Evolutionary conservation across 2,797 vertebrate species (phyloP), one percentile per base, ranked within the genome.

Genomic region (Telmatherina bonti): DNA sequence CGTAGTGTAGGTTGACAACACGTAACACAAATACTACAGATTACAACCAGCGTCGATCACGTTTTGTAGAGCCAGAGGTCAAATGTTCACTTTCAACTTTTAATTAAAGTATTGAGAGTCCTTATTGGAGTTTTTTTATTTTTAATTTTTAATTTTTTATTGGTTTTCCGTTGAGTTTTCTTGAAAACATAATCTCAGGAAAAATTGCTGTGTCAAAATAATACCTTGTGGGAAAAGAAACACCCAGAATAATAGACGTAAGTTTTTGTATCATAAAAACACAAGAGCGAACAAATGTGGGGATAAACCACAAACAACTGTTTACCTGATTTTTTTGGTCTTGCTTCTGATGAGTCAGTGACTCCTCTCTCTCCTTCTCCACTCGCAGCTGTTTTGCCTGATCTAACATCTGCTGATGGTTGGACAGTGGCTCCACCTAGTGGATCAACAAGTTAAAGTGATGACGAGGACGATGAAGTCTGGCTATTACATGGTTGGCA

Each of bases 401-500:
- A 62, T 99, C 96, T 88, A 99, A 94, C 97, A 99, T 97, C 82
- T 90, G 93, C 70, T 96, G 96, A 93, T 99, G 96, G 93, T 95
- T 98, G 93, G 96, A 95, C 92, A 99, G 96, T 20, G 96, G 94
- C 94, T 99, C 98, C 95, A 99, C 98, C 98, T 99, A 93, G 92
- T 94, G 95, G 93, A 91, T 83, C 68, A 20, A 85, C 41, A 67
- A 8, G 59, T 59, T 49, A 61, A 45, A 4, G 68, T 47, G 18
- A 66, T 2, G 0, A 43, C 27, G 7, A 61, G 5, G 1, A 35
- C 0, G 13, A 24, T 1, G 1, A 31, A 62, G 74, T 52, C 6
- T 27, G 29, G 43, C 56, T 3, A 27, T 36, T 22, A 74, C 56
- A 57, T 1, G 16, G 29, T 60, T 45, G 22, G 33, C 65, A 60